Conservation (phyloP, 2,797 vertebrate species). For the Megalops cyprinoides region DNA sequence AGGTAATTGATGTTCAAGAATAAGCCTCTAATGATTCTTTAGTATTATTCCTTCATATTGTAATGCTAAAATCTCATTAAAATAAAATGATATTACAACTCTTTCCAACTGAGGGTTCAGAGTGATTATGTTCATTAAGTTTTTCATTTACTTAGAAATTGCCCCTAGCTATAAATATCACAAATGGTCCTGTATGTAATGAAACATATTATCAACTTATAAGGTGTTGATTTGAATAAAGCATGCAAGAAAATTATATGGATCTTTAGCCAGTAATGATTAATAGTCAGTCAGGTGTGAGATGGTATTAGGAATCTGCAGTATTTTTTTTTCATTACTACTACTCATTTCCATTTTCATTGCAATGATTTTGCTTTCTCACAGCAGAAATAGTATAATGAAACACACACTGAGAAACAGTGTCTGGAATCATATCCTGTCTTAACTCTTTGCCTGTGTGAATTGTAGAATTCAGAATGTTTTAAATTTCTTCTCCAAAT, state of each 20-base stretch:
- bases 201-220: constrained; percentile 26
- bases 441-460: background rate
- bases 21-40: constrained; percentile 32
- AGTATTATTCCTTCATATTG: constrained; percentile 23
- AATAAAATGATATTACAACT: constrained; percentile 23
- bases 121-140: constrained; percentile 37
- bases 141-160: constrained; percentile 35
- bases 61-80: constrained; percentile 43
- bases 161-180: constrained; percentile 30
- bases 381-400: constrained; percentile 3
- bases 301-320: constrained; percentile 7
- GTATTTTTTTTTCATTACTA: background rate
- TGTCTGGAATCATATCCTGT: background rate
- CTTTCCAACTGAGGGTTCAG: constrained; percentile 29
- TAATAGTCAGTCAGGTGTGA: constrained; percentile 16
- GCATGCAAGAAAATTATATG: constrained; percentile 4
- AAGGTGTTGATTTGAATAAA: constrained; percentile 21
- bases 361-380: too few species aligned
- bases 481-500: background rate
- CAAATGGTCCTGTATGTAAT: constrained; percentile 31
- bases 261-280: constrained; percentile 12
- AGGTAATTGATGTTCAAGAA: constrained; percentile 27
- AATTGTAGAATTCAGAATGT: background rate
- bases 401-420: background rate
- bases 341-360: too few species aligned